phyloP scores from a whole-genome alignment of 2,888 invertebrate genomes.

The Leptinotarsa tumamoca region DNA sequence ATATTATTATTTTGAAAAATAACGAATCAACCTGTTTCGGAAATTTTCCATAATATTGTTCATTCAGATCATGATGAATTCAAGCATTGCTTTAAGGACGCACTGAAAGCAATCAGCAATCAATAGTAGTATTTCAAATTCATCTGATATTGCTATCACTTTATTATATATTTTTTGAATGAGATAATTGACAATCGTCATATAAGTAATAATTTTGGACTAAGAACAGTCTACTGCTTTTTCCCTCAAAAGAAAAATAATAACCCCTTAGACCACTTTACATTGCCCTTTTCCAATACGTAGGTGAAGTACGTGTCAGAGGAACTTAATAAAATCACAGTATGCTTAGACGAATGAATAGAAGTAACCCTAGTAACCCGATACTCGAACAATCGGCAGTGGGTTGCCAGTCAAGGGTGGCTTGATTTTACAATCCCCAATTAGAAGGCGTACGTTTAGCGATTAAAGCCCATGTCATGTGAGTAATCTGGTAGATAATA shows the following conservation, averaged over 20 bases:
- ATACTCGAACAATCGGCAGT: slow-evolving; percentile 56
- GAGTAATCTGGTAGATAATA: slow-evolving; percentile 52
- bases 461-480: slow-evolving; percentile 54
- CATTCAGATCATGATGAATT: no score
- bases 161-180: no score
- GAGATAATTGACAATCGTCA: no score
- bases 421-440: slow-evolving; percentile 65
- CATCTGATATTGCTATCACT: no score
- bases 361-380: slow-evolving; percentile 59
- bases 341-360: slow-evolving; percentile 52
- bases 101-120: no score
- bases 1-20: no score
- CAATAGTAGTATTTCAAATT: no score
- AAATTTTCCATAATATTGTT: no score
- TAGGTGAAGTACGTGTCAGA: slow-evolving; percentile 46
- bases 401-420: slow-evolving; percentile 59
- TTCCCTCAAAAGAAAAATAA: no score
- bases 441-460: slow-evolving; percentile 58
- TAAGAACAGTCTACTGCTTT: background rate
- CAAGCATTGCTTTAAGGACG: no score
- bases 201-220: no score
- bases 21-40: no score
- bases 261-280: background rate
- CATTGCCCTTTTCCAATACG: slow-evolving; percentile 3
- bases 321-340: slow-evolving; percentile 56